A percentile compares a stretch with the other conserved stretches of the same genome.
phyloP scores from a whole-genome alignment of 2,797 vertebrate genomes.

The Scarus forsteni region DNA sequence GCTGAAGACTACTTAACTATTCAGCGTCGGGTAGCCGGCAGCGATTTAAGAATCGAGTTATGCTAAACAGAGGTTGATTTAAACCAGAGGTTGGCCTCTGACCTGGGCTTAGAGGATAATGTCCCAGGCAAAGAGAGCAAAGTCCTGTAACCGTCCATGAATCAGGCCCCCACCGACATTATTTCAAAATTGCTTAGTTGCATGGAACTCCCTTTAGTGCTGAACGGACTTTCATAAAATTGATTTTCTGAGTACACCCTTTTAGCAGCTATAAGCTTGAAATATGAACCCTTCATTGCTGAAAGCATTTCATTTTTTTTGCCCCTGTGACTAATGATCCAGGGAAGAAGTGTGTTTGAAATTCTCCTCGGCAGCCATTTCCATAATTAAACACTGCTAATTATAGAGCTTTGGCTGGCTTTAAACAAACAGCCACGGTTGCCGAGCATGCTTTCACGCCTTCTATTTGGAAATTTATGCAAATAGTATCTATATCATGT shows the following conservation, averaged over 20 bases:
- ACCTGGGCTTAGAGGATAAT: constrained; percentile 91
- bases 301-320: constrained; percentile 95
- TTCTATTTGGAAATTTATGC: constrained; percentile 90
- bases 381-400: constrained; percentile 99
- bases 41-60: constrained; percentile 82
- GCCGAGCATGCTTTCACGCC: constrained; percentile 85
- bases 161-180: constrained; percentile 90
- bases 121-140: constrained; percentile 90
- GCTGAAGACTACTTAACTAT: constrained; percentile 80
- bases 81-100: constrained; percentile 87
- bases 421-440: constrained; percentile 91
- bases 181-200: constrained; percentile 99
- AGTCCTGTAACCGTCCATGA: constrained; percentile 91
- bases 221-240: constrained; percentile 99
- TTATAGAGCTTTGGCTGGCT: constrained; percentile 96
- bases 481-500: constrained; percentile 87
- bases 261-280: constrained; percentile 99
- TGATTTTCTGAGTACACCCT: constrained; percentile 99
- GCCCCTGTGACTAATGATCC: constrained; percentile 96
- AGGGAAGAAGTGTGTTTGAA: constrained; percentile 93
- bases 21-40: constrained; percentile 74
- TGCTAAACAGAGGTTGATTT: constrained; percentile 88
- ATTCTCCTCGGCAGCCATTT: constrained; percentile 96
- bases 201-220: constrained; percentile 96
- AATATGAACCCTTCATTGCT: constrained; percentile 99